phyloP scores from a whole-genome alignment of 2,888 invertebrate genomes.

The Phyllotreta cruciferae region DNA sequence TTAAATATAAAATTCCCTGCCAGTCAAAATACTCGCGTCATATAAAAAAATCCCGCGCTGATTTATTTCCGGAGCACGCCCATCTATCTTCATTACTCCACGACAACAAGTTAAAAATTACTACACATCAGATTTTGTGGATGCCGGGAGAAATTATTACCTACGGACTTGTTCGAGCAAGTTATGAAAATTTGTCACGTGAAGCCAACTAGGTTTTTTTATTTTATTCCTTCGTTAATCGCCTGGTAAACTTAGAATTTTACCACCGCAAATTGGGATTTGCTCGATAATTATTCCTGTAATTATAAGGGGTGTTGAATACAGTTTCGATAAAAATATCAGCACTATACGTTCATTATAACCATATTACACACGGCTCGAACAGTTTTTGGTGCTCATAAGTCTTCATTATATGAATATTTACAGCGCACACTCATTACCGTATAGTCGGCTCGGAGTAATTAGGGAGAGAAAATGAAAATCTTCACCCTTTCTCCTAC shows the following conservation, averaged over 20 bases:
- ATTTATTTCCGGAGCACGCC: constrained; percentile 14
- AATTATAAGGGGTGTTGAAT: not conserved
- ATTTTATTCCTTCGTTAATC: not conserved
- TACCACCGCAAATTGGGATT: too few relatives aligned
- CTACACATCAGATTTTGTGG: constrained; percentile 7
- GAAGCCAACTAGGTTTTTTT: not conserved
- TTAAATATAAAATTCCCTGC: too few relatives aligned
- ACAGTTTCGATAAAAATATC: constrained; percentile 1
- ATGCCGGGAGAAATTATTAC: constrained; percentile 11
- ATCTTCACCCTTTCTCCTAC: constrained; percentile 33
- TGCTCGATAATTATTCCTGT: not conserved
- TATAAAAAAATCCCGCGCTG: not conserved
- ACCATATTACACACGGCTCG: constrained; percentile 19
- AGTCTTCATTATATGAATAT: constrained; percentile 39
- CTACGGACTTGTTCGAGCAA: constrained; percentile 3
- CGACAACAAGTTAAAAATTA: constrained; percentile 14
- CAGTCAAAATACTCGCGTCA: too few relatives aligned
- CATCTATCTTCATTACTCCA: constrained; percentile 18
- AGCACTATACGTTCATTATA: constrained; percentile 25
- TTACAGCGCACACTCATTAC: constrained; percentile 38
- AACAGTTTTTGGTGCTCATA: constrained; percentile 17
- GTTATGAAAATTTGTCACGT: constrained; percentile 9
- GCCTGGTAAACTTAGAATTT: not conserved
- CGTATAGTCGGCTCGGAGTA: constrained; percentile 36
- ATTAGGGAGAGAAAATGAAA: constrained; percentile 40